A percentile compares a stretch with the other conserved stretches of the same genome.
Evolutionary conservation across 1,140 invertebrate species (phyloP).

Genomic region (Tenebrio molitor): DNA sequence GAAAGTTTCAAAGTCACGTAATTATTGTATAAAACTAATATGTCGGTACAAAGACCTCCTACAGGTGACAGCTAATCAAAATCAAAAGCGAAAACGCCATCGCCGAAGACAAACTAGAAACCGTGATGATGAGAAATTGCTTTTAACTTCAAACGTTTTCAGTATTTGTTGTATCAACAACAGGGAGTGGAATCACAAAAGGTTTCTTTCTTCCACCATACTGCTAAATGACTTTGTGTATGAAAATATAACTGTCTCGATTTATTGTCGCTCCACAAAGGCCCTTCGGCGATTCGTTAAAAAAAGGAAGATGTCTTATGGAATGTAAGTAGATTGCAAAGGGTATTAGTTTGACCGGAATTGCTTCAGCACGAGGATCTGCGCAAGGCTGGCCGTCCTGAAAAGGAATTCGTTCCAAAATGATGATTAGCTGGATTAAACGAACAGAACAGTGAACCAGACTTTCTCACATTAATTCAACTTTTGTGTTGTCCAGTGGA

Average conservation of each 20-base stretch:
- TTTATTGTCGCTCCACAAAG: conserved; percentile 32
- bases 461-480: too few relatives aligned
- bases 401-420: too few relatives aligned
- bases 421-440: too few relatives aligned
- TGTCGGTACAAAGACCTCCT: conserved; percentile 1
- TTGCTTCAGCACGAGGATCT: conserved; percentile 6
- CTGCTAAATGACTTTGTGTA: conserved; percentile 33
- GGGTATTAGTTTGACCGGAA: conserved; percentile 16
- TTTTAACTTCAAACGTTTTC: conserved; percentile 36
- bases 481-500: too few relatives aligned
- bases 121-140: conserved; percentile 31
- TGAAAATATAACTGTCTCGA: conserved; percentile 35
- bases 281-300: conserved; percentile 17
- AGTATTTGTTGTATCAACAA: conserved; percentile 36
- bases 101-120: conserved; percentile 30
- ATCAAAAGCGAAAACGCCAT: conserved; percentile 15
- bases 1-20: conserved; percentile 9
- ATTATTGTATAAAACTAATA: conserved; percentile 33
- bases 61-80: conserved; percentile 32
- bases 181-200: conserved; percentile 29
- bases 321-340: conserved; percentile 7
- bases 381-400: too few relatives aligned
- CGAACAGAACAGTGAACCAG: too few relatives aligned
- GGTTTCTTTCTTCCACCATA: conserved; percentile 28
- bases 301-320: conserved; percentile 15